Evolutionary conservation across 1,140 invertebrate genomes (phyloP).

Genomic region (Leptopilina boulardi): DNA sequence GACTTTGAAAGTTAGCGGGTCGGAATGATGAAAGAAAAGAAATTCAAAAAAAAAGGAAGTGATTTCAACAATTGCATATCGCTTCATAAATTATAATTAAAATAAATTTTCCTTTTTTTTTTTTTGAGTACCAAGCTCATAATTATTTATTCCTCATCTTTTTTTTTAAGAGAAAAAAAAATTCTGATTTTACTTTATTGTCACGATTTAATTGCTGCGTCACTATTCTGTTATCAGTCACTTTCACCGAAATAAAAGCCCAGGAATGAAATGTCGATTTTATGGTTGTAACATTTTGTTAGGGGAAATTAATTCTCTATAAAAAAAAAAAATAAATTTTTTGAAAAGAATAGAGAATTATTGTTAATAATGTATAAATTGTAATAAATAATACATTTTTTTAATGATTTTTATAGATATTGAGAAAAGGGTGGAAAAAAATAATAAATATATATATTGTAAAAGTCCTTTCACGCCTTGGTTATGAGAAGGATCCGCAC

Average conservation of each 20-base stretch:
- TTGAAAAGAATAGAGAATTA: too few species aligned
- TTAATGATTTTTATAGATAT: too few species aligned
- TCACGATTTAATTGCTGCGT: not conserved
- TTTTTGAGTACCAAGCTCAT: too few species aligned
- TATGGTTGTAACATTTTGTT: not conserved
- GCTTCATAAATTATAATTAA: not conserved
- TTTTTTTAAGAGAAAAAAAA: not conserved
- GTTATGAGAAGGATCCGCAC: constrained; percentile 48
- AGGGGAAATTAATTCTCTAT: constrained; percentile 25
- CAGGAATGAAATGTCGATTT: constrained; percentile 2
- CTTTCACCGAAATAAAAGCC: not conserved
- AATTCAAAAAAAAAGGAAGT: not conserved
- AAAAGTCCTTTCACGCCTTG: constrained; percentile 46
- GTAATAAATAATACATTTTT: too few species aligned
- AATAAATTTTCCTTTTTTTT: too few species aligned
- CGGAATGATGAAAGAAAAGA: not conserved
- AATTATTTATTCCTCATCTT: not conserved
- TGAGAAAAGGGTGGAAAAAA: not conserved
- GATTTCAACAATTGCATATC: not conserved
- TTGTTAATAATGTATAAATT: too few species aligned
- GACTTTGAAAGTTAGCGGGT: constrained; percentile 38
- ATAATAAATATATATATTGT: too few species aligned
- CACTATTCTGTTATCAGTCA: constrained; percentile 2
- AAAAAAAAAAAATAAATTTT: not conserved
- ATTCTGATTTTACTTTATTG: not conserved